A percentile compares a stretch with the other conserved stretches of the same genome.
phyloP scores from a whole-genome alignment of 2,797 vertebrate genomes.

The Danionella dracula region DNA sequence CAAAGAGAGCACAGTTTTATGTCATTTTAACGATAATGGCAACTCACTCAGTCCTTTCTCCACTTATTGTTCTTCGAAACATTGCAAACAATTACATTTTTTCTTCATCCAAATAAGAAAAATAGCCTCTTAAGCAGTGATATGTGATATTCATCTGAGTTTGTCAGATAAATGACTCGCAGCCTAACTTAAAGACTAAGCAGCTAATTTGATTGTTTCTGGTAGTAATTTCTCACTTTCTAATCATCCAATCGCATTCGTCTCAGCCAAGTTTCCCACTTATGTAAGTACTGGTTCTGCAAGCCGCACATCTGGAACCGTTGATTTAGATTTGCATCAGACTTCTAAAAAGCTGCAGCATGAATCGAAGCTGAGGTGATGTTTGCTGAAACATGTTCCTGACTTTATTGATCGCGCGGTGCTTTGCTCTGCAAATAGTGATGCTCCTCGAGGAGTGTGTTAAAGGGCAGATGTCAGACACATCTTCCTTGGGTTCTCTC shows the following conservation, averaged over 20 bases:
- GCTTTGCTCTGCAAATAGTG: background rate
- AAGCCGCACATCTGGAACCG: background rate
- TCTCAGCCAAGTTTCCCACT: background rate
- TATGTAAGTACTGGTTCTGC: background rate
- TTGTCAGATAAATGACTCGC: background rate
- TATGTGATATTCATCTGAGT: background rate
- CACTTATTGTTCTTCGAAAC: background rate
- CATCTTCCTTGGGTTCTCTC: background rate
- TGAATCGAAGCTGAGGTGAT: background rate
- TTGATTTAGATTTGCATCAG: background rate
- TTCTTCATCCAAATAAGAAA: too few species aligned
- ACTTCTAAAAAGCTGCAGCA: background rate
- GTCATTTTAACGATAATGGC: background rate
- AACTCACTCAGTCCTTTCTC: background rate
- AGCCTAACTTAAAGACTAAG: too few species aligned
- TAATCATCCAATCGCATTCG: slow-evolving; percentile 25
- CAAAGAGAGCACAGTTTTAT: background rate
- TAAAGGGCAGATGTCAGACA: background rate
- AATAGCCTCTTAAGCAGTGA: too few species aligned
- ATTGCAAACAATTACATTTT: background rate
- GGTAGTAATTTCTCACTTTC: background rate
- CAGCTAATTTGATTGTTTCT: background rate
- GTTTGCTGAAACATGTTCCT: background rate
- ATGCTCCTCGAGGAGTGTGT: background rate
- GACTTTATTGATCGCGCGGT: background rate